A percentile compares a stretch with the other conserved stretches of the same genome.
These are phyloP conservation scores for Diplodus puntazzo DNA, from an alignment of 2,797 vertebrate genomes.

Conservation along the genomic window DNA sequence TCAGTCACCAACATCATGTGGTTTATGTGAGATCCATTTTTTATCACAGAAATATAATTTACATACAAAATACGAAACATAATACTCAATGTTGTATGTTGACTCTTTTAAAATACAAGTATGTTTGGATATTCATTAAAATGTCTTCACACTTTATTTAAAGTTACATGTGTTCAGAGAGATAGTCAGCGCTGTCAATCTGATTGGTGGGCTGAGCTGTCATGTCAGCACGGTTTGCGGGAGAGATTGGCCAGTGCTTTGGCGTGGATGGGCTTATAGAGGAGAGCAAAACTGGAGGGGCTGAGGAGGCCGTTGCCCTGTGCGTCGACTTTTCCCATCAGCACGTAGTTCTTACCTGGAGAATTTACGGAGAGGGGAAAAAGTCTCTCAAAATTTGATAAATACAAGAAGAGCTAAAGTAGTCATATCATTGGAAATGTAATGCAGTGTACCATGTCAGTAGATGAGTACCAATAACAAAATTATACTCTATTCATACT, in stretches of 20 bases:
- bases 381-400: not conserved
- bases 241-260: conserved; percentile 86
- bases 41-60: conserved; percentile 77
- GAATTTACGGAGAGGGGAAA: conserved; percentile 6
- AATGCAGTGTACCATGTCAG: not conserved
- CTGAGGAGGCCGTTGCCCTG: conserved; percentile 83
- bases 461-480: not conserved
- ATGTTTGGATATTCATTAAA: conserved; percentile 10
- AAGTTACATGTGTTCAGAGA: conserved; percentile 19
- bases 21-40: conserved; percentile 59
- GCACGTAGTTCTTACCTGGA: conserved; percentile 88
- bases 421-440: not conserved
- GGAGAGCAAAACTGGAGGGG: conserved; percentile 89
- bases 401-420: not conserved
- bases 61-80: conserved; percentile 76
- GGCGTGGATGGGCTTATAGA: conserved; percentile 85
- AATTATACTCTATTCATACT: not conserved
- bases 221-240: conserved; percentile 84
- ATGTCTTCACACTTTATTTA: conserved; percentile 34
- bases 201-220: conserved; percentile 40
- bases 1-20: conserved; percentile 13
- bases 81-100: conserved; percentile 18
- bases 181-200: conserved; percentile 4
- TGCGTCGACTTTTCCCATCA: conserved; percentile 89
- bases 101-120: conserved; percentile 22